Evolutionary conservation across 2,797 vertebrate genomes (phyloP).

Genomic region (Prionace glauca): DNA sequence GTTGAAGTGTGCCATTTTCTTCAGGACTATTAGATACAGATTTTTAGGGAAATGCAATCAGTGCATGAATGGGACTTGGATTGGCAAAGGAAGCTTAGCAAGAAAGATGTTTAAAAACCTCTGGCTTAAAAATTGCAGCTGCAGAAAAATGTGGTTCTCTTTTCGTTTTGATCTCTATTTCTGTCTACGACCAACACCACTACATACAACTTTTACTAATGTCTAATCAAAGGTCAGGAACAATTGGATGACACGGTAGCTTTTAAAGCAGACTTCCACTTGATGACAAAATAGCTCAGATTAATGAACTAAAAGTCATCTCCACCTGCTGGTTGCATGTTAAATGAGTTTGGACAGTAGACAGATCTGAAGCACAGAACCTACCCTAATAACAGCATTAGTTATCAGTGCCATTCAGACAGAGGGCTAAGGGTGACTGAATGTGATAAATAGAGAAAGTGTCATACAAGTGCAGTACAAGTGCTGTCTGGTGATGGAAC

Average conservation of each 20-base stretch:
- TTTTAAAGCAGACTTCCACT: not conserved
- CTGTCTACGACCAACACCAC: not conserved
- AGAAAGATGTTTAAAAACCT: not conserved
- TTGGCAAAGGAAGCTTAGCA: not conserved
- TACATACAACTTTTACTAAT: not conserved
- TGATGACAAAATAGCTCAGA: not conserved
- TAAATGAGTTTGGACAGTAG: not conserved
- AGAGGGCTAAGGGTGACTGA: not conserved
- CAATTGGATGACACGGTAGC: not conserved
- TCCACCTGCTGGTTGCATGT: not conserved
- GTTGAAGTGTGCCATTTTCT: not conserved
- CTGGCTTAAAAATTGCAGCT: not conserved
- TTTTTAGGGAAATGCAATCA: not conserved
- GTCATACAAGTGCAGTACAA: not conserved
- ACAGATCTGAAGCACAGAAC: not conserved
- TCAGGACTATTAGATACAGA: too few species aligned
- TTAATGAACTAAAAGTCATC: not conserved
- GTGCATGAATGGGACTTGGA: not conserved
- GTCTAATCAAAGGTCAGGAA: not conserved
- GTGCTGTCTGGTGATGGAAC: not conserved
- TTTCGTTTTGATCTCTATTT: not conserved
- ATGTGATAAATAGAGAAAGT: not conserved
- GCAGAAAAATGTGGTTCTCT: not conserved
- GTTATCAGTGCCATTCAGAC: not conserved
- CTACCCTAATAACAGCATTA: not conserved